Evolutionary conservation across 2,888 invertebrate species (phyloP), one percentile per base, ranked within the genome.

Genomic region (Agrochola lota): DNA sequence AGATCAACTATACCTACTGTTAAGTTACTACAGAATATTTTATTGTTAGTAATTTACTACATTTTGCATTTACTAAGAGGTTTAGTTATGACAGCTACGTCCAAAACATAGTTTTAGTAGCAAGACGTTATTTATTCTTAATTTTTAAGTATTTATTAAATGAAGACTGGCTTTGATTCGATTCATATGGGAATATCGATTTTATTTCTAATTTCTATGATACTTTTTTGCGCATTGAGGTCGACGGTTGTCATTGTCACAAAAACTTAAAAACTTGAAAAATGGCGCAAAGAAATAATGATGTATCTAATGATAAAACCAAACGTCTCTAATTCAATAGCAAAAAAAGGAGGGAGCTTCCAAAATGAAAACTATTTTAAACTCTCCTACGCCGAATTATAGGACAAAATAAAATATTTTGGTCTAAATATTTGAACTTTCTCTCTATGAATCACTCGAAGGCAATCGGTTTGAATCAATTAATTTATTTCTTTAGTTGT

Each of bases 51-150:
- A 20, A 60, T 70, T 81, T 72, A 69, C 72, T 85, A 78, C 67
- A 75, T 83, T 85, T 88, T 88, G 89, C 89, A 89, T 88, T 87
- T 90, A 88, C 78, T 86, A 86, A 74, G 78, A 82, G 69, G 69
- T 76, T 78, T 71, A 82, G 71, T 83, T 73, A 81, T 89, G 91
- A 91, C 91, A 94, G 94, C 94, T 90, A 91, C 88, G 89, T 92
- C 94, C 94, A 93, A 94, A 94, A 93, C 84, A 82, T 93, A 92
- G 90, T 80, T 82, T 87, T 90, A 90, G 86, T 90, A 88, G 84
- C 87, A 74, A 86, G 81, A 83, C 71, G 73, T 84, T 87, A 84
- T 87, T 87, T 88, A 86, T 85, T 85, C 69, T 83, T 79, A 85
- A 46, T 62, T 74, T 74, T 77, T 77, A 78, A 71, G 66, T 66